Base-by-base conservation (phyloP, 1,140 invertebrate species). In the Anadara kagoshimensis region DNA sequence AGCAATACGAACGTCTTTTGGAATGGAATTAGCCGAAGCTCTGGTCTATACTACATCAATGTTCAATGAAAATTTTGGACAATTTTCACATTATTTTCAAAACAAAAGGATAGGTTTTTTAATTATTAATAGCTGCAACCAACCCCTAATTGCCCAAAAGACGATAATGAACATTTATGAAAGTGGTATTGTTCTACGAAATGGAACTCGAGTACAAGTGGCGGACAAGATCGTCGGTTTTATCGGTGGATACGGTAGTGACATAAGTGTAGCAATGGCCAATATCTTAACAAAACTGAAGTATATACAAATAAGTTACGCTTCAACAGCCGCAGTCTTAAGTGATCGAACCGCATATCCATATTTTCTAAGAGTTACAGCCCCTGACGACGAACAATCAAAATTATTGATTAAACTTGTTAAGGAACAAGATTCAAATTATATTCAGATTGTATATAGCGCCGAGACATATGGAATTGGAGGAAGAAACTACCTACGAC, bases 381-480 rank as follows among this genome's bases (percentile, higher is more conserved):
- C 62, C 14, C 62, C 62, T 16, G 62, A 64, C n/a, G 62, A 51
- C 10, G 24, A 64, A 49, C 45, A 64, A 51, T 43, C 62, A 7
- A 2, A 24, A 4, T 43, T 47, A 10, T 49, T 64, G 62, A 5
- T 51, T 7, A 47, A 49, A n/a, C 29, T 64, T 26, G 62, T 64
- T 16, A 64, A 47, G 29, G 26, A 43, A 26, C 47, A 49, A 5
- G 24, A 49, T 4, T 64, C 62, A 5, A 47, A 43, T 22, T 64
- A 64, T 26, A 51, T 64, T 20, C 62, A 64, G 10, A 64, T 64
- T 24, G 29, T 64, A 18, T 64, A 51, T 47, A 64, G 62, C 26
- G 43, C 45, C 0, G 62, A 47, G 49, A 64, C 45, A 1, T 64
- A 64, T 14, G 62, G 62, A 18, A 47, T 49, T 18, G 62, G 62